Evolutionary conservation across 2,113 vertebrate genomes (phyloP).

Genomic region (Lonchura striata): DNA sequence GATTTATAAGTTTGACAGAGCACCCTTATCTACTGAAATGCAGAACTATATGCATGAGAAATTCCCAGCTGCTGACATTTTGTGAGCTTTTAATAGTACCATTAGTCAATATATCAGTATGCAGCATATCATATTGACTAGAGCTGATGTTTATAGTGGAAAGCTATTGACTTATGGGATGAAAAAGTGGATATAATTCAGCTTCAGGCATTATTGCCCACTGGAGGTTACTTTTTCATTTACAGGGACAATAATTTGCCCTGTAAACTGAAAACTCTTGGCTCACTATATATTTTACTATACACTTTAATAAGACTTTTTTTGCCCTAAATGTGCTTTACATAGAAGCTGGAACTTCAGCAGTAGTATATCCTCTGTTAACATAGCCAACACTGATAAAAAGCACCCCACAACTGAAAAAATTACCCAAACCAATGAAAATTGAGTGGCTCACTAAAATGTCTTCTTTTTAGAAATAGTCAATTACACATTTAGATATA

Average conservation of each 20-base stretch:
- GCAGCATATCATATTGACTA: constrained; percentile 67
- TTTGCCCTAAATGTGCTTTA: background rate
- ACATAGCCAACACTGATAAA: background rate
- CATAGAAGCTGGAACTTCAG: background rate
- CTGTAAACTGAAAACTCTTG: constrained; percentile 60
- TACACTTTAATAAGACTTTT: constrained; percentile 22
- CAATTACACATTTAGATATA: background rate
- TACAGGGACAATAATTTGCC: constrained; percentile 64
- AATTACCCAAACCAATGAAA: background rate
- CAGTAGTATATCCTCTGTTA: background rate
- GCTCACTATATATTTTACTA: constrained; percentile 47
- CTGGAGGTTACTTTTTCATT: constrained; percentile 65
- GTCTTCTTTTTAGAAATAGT: background rate
- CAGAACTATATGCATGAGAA: constrained; percentile 51
- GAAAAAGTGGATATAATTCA: constrained; percentile 67
- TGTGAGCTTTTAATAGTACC: constrained; percentile 63
- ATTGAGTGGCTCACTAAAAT: background rate
- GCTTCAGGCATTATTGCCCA: constrained; percentile 59
- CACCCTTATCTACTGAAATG: constrained; percentile 52
- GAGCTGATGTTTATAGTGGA: constrained; percentile 67
- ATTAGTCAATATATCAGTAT: constrained; percentile 70
- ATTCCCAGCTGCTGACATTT: constrained; percentile 57
- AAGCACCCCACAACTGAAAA: fast-evolving
- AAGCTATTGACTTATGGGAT: constrained; percentile 67
- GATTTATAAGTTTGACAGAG: constrained; percentile 24